A percentile compares a stretch with the other conserved stretches of the same genome.
Evolutionary conservation across 2,797 vertebrate genomes (phyloP).

Genomic region (Gorsachius magnificus): DNA sequence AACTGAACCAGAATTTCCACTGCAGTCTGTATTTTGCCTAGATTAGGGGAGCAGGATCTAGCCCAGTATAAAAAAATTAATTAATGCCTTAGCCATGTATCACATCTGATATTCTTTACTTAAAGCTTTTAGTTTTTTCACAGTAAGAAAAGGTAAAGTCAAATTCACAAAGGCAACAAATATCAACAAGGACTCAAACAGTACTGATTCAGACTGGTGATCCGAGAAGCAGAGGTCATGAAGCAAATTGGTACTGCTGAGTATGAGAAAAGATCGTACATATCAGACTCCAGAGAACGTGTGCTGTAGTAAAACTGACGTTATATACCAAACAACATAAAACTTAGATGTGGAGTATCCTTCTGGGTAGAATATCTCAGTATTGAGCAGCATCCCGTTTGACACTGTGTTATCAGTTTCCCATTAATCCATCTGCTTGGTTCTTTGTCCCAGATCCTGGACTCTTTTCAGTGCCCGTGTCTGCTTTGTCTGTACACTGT

Average conservation of each 20-base stretch:
- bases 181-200: background rate
- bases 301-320: background rate
- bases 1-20: background rate
- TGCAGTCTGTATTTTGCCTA: background rate
- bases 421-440: background rate
- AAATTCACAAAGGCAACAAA: background rate
- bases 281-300: background rate
- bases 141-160: background rate
- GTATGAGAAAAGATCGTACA: background rate
- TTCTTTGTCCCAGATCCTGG: slow-evolving; percentile 20
- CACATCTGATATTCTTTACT: background rate
- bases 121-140: background rate
- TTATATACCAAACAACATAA: background rate
- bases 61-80: background rate
- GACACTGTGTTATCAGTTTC: background rate
- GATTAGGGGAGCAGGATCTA: background rate
- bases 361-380: background rate
- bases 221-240: background rate
- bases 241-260: background rate
- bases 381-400: background rate
- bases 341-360: background rate
- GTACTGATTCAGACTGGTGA: background rate
- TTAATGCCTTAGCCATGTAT: background rate
- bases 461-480: background rate
- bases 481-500: background rate